Evolutionary conservation across 2,888 invertebrate species (phyloP).

Genomic region (Dryocosmus kuriphilus): DNA sequence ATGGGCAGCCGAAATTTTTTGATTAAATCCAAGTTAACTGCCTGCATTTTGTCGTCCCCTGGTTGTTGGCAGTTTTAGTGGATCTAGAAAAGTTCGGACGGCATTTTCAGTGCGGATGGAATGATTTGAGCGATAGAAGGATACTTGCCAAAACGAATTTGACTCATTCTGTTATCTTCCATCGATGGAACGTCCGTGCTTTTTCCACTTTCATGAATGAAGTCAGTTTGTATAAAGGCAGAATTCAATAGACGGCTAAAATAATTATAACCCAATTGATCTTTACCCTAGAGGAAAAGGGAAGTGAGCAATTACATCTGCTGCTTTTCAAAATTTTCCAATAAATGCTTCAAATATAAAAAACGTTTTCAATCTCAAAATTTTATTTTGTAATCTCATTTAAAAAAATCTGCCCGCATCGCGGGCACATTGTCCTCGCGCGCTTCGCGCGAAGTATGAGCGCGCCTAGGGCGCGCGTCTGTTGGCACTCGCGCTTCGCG

Average conservation of each 20-base stretch:
- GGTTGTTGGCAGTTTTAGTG: conserved; percentile 71
- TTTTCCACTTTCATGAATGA: conserved; percentile 9
- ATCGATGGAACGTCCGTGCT: conserved; percentile 22
- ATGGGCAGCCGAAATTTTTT: conserved; percentile 71
- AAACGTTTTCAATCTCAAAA: neutral
- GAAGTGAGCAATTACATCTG: neutral
- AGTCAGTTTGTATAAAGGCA: neutral
- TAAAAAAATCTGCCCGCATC: too few relatives aligned
- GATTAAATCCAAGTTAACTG: conserved; percentile 76
- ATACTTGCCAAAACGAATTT: conserved; percentile 74
- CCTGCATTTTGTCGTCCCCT: conserved; percentile 75
- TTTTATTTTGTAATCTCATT: too few relatives aligned
- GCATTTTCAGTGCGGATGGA: conserved; percentile 42
- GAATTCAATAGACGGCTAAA: conserved; percentile 19
- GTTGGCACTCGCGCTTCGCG: too few relatives aligned
- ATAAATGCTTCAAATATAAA: neutral
- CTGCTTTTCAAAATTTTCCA: neutral
- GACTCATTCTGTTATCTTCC: conserved; percentile 50
- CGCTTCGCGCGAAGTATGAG: too few relatives aligned
- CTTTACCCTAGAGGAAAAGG: neutral
- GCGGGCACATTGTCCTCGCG: too few relatives aligned
- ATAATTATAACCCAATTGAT: conserved; percentile 20
- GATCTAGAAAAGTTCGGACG: conserved; percentile 67
- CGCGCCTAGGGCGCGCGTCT: too few relatives aligned
- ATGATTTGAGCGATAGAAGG: conserved; percentile 52